phyloP scores from a whole-genome alignment of 2,113 vertebrate species.

The Dascyllus trimaculatus region DNA sequence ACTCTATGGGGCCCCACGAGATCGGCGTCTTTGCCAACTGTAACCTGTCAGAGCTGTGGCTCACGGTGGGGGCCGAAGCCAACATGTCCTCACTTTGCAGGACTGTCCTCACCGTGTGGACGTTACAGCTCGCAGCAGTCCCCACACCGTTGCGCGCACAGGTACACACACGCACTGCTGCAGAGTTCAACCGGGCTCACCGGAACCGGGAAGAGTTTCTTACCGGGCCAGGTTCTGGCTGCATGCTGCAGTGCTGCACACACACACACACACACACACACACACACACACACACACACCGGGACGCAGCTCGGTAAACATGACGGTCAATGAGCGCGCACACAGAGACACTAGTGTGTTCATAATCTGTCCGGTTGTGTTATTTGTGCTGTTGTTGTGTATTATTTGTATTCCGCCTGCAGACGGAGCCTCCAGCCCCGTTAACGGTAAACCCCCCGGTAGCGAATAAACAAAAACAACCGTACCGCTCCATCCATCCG shows the following conservation, averaged over 20 bases:
- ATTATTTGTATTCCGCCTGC: too few relatives aligned
- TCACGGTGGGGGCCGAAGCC: too few relatives aligned
- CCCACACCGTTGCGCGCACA: background rate
- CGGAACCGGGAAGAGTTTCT: conserved; percentile 9
- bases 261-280: conserved; percentile 20
- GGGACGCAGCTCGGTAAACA: conserved; percentile 39
- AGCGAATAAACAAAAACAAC: conserved; percentile 34
- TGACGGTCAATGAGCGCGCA: conserved; percentile 44
- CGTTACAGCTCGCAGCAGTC: too few relatives aligned
- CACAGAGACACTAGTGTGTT: background rate
- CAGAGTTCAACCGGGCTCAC: background rate
- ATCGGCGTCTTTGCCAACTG: too few relatives aligned
- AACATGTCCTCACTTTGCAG: too few relatives aligned
- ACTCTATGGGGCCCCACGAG: too few relatives aligned
- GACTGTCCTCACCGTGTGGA: too few relatives aligned
- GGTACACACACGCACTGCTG: conserved; percentile 24
- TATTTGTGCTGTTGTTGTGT: too few relatives aligned
- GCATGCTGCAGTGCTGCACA: conserved; percentile 57
- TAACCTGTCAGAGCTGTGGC: too few relatives aligned
- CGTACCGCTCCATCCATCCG: conserved; percentile 38
- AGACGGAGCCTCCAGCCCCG: conserved; percentile 16
- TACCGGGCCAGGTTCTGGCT: conserved; percentile 44
- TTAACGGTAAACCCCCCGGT: conserved; percentile 8
- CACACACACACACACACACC: conserved; percentile 32
- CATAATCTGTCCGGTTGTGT: too few relatives aligned